Percentiles rank a stretch among this genome's conserved stretches.
Conservation (phyloP, 2,888 invertebrate genomes). For the Eupithecia dodoneata region DNA sequence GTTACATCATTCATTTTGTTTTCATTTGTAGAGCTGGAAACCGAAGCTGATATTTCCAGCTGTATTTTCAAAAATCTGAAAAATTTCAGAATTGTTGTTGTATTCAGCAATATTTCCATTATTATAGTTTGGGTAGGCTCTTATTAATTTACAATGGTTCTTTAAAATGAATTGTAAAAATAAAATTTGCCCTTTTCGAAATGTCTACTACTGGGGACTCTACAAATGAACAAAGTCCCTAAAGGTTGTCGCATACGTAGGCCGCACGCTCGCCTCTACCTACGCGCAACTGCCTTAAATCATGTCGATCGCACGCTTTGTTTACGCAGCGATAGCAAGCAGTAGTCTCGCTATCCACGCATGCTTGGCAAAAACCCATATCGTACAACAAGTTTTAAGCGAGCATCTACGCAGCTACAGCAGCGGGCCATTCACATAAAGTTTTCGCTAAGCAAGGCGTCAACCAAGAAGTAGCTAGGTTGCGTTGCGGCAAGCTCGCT, state of each 20-base stretch:
- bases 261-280: background rate
- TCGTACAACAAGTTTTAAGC: background rate
- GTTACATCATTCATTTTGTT: background rate
- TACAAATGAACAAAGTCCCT: background rate
- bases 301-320: background rate
- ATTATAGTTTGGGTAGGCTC: background rate
- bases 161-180: too few species aligned
- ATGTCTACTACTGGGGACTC: background rate
- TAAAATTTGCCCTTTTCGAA: background rate
- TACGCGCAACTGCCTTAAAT: background rate
- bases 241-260: background rate
- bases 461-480: background rate
- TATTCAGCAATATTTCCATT: background rate
- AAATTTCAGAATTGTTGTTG: background rate
- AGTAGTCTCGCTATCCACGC: background rate
- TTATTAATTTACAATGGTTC: background rate
- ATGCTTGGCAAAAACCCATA: background rate
- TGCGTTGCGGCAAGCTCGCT: background rate
- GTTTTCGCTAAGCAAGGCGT: background rate
- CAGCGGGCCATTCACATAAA: background rate
- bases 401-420: background rate
- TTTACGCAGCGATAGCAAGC: background rate
- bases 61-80: background rate
- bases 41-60: background rate
- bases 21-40: background rate